These are phyloP conservation scores for Clepsis dumicolana DNA, from an alignment of 2,888 invertebrate genomes.

Conservation along the genomic window DNA sequence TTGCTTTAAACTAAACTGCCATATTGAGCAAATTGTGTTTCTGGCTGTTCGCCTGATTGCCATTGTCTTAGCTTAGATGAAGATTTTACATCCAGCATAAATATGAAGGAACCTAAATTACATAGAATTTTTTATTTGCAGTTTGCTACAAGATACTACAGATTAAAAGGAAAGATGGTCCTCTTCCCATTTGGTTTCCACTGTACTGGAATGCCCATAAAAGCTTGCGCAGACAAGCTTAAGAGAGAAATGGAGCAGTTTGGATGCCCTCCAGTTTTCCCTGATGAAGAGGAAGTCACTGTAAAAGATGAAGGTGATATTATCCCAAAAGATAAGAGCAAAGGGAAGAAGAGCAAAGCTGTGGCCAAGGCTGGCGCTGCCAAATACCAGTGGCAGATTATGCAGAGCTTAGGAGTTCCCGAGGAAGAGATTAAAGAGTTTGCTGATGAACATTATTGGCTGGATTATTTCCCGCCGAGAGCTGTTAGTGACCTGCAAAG, in stretches of 20 bases:
- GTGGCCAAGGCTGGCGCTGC: slow-evolving; percentile 95
- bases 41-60: too few species aligned
- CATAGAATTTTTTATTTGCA: slow-evolving; percentile 60
- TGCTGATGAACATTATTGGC: slow-evolving; percentile 96
- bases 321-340: slow-evolving; percentile 88
- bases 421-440: slow-evolving; percentile 98
- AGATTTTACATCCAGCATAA: neutral
- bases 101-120: neutral
- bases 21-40: too few species aligned
- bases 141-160: slow-evolving; percentile 96
- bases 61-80: neutral
- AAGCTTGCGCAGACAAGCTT: slow-evolving; percentile 99
- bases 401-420: slow-evolving; percentile 95
- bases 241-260: slow-evolving; percentile 96
- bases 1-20: too few species aligned
- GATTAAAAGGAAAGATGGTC: slow-evolving; percentile 95
- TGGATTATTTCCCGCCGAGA: slow-evolving; percentile 98
- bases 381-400: slow-evolving; percentile 99
- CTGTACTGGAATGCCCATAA: slow-evolving; percentile 99
- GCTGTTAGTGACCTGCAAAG: slow-evolving; percentile 94
- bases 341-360: slow-evolving; percentile 98
- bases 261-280: slow-evolving; percentile 97
- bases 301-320: slow-evolving; percentile 84
- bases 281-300: slow-evolving; percentile 84
- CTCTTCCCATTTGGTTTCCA: slow-evolving; percentile 99